Percentiles rank a stretch among this genome's conserved stretches.
Evolutionary conservation across 2,797 vertebrate genomes (phyloP).

Genomic region (Limnodromus scolopaceus): DNA sequence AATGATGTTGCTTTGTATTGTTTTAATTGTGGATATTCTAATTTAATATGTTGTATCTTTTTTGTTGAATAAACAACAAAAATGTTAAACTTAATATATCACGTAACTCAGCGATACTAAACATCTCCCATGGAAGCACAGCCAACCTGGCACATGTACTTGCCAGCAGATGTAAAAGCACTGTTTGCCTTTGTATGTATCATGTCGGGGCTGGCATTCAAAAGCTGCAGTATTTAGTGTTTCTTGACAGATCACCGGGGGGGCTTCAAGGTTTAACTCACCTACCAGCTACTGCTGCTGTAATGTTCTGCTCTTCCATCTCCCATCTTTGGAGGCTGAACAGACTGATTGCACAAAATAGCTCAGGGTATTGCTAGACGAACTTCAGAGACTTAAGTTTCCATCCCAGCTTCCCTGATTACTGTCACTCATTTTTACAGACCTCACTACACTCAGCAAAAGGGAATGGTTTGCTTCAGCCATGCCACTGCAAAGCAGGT

Average conservation of each 20-base stretch:
- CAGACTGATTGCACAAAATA: background rate
- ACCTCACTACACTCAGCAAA: background rate
- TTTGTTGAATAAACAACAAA: conserved; percentile 15
- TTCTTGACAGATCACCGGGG: conserved; percentile 23
- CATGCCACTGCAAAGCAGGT: background rate
- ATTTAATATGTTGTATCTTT: background rate
- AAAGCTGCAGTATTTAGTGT: conserved; percentile 5
- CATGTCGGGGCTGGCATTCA: background rate
- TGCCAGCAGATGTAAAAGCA: conserved; percentile 36
- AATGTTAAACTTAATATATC: background rate
- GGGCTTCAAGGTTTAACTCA: conserved; percentile 19
- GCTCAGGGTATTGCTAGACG: background rate
- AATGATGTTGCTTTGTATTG: conserved; percentile 5
- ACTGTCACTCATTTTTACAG: background rate
- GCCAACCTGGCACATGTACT: background rate
- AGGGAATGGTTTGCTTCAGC: background rate
- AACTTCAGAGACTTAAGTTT: background rate
- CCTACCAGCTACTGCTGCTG: conserved; percentile 5
- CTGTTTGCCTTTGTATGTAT: background rate
- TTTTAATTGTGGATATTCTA: conserved; percentile 13
- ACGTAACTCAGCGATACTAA: background rate
- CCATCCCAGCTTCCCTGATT: background rate
- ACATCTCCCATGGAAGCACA: background rate
- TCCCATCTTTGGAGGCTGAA: background rate
- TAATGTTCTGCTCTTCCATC: background rate